Evolutionary conservation across 1,140 invertebrate genomes (phyloP).

Genomic region (Gryllus bimaculatus): DNA sequence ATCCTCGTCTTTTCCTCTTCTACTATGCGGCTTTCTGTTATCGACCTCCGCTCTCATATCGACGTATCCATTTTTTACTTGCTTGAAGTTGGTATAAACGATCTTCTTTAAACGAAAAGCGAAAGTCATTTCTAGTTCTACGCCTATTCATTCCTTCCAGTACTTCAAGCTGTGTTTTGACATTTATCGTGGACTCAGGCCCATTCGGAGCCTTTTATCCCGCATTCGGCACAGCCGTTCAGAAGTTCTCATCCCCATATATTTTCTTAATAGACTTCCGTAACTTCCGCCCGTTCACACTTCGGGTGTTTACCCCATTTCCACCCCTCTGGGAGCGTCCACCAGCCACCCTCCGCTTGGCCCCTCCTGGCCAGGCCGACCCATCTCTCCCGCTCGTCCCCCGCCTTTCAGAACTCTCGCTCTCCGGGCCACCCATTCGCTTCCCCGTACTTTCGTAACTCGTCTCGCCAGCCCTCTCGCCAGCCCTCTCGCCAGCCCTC

Average conservation of each 20-base stretch:
- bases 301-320: not conserved
- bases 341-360: no score
- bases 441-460: no score
- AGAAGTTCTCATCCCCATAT: not conserved
- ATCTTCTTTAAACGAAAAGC: not conserved
- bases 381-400: not conserved
- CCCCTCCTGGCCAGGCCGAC: not conserved
- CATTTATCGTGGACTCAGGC: not conserved
- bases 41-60: no score
- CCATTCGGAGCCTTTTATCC: not conserved
- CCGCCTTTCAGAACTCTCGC: no score
- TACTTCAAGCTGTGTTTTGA: not conserved
- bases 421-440: no score
- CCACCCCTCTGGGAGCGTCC: not conserved
- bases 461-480: no score
- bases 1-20: no score
- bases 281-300: not conserved
- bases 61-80: not conserved
- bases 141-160: not conserved
- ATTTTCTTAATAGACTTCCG: constrained; percentile 5
- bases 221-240: not conserved
- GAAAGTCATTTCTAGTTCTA: not conserved
- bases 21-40: no score
- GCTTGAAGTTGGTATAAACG: not conserved
- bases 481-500: no score